A percentile compares a stretch with the other conserved stretches of the same genome.
phyloP scores from a whole-genome alignment of 2,113 vertebrate species.

The Kobus ellipsiprymnus region DNA sequence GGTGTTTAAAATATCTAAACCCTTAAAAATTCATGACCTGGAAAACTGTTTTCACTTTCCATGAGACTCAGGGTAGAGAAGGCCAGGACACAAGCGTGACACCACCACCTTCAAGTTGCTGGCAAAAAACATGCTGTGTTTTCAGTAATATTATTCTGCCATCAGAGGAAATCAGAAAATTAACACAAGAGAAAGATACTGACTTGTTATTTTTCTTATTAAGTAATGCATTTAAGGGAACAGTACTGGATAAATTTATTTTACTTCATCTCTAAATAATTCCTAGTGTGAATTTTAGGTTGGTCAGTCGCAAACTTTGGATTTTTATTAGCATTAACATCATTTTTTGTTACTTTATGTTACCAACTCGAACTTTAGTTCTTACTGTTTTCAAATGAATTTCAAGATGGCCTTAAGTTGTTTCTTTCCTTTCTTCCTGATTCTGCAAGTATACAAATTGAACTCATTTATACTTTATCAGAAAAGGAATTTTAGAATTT shows the following conservation, averaged over 20 bases:
- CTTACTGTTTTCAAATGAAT: not conserved
- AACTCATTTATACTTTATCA: not conserved
- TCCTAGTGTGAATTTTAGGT: not conserved
- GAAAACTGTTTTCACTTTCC: slow-evolving; percentile 38
- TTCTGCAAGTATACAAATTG: not conserved
- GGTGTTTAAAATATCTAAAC: slow-evolving; percentile 17
- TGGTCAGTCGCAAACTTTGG: not conserved
- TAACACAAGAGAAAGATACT: not conserved
- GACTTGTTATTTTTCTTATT: not conserved
- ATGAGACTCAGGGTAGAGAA: slow-evolving; percentile 50
- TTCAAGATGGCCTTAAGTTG: not conserved
- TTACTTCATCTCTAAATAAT: not conserved
- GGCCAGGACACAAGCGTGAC: not conserved
- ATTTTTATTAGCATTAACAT: not conserved
- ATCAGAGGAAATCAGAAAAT: slow-evolving; percentile 29
- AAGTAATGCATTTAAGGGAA: not conserved
- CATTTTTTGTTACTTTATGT: not conserved
- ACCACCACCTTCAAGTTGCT: not conserved
- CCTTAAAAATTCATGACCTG: slow-evolving; percentile 21
- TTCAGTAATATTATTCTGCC: slow-evolving; percentile 25
- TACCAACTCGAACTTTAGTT: not conserved
- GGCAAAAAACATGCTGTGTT: not conserved
- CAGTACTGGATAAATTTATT: not conserved
- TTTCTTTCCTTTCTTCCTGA: not conserved
- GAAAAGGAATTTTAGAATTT: not conserved